These are phyloP conservation scores for Mallotus villosus DNA, from an alignment of 2,797 vertebrate species.

Conservation along the genomic window DNA sequence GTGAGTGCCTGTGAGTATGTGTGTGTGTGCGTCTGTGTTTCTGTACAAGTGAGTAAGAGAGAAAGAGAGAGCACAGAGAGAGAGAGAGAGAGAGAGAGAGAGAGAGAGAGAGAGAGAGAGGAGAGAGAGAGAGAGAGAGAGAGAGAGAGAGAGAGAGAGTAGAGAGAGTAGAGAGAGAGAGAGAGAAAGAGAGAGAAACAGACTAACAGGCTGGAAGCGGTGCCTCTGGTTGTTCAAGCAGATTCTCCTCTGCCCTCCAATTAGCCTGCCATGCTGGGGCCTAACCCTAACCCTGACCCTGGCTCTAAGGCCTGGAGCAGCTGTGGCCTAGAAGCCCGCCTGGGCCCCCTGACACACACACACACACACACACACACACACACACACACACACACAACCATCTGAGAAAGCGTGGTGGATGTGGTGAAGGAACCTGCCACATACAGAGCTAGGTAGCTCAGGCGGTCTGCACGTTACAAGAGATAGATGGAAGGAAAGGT, in stretches of 20 bases:
- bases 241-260: conserved; percentile 53
- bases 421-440: too few species aligned
- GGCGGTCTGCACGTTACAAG: background rate
- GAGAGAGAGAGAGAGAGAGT: background rate
- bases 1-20: too few species aligned
- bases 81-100: background rate
- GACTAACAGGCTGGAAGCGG: background rate
- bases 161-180: background rate
- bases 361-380: conserved; percentile 8
- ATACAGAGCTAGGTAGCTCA: too few species aligned
- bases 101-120: background rate
- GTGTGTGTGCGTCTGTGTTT: conserved; percentile 41
- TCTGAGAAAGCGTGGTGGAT: background rate
- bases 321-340: conserved; percentile 34
- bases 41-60: background rate
- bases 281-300: conserved; percentile 14
- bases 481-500: too few species aligned
- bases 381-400: background rate
- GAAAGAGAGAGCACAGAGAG: background rate
- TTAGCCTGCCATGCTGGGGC: conserved; percentile 52
- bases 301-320: conserved; percentile 51
- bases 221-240: conserved; percentile 43
- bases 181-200: too few species aligned
- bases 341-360: conserved; percentile 29
- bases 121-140: background rate